Conservation (phyloP, 64 coral and sea anemone species). For the Hydrozoanthus tunicans region DNA sequence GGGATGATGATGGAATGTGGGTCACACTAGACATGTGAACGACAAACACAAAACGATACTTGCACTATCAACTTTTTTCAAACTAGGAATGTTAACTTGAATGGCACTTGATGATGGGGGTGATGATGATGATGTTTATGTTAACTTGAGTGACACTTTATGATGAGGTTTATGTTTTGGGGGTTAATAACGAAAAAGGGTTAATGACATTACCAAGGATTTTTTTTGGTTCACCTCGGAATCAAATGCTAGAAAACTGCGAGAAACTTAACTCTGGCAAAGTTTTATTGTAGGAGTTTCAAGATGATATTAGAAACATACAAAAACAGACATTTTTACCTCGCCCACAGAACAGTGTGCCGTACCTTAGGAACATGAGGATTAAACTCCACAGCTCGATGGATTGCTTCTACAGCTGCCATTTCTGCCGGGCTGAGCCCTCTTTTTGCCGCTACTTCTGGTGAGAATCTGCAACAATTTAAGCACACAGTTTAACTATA, state of each 20-base stretch:
- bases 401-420: slow-evolving; percentile 99
- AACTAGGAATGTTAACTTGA: too few relatives aligned
- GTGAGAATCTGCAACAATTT: slow-evolving; percentile 86
- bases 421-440: slow-evolving; percentile 97
- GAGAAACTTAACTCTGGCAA: too few relatives aligned
- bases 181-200: background rate
- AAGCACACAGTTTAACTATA: background rate
- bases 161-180: background rate
- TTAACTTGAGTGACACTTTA: background rate
- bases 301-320: background rate
- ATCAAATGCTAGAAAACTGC: too few relatives aligned
- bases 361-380: slow-evolving; percentile 97
- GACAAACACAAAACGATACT: too few relatives aligned
- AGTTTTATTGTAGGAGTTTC: background rate
- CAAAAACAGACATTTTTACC: background rate
- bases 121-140: background rate
- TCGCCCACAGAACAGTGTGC: background rate
- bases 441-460: slow-evolving; percentile 95
- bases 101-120: background rate
- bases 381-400: slow-evolving; percentile 99
- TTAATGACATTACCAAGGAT: too few relatives aligned
- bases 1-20: too few relatives aligned
- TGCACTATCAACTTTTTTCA: too few relatives aligned
- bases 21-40: too few relatives aligned
- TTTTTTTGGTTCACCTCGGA: too few relatives aligned